Evolutionary conservation across 2,888 invertebrate species (phyloP).

Genomic region (Morpho helenor): DNA sequence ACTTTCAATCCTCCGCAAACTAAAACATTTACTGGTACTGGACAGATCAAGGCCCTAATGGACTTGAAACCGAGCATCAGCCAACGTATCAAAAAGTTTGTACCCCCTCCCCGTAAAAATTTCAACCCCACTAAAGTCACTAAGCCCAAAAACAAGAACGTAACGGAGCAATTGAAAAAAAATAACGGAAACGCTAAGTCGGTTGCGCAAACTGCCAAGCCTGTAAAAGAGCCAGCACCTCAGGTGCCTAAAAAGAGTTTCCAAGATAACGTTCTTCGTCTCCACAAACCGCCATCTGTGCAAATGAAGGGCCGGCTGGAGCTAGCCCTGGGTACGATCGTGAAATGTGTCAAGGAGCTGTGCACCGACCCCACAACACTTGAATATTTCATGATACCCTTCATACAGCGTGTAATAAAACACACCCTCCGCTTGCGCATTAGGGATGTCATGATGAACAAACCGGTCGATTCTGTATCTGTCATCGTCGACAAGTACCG

Average conservation of each 20-base stretch:
- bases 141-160: conserved; percentile 32
- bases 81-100: conserved; percentile 27
- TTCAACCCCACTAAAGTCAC: conserved; percentile 40
- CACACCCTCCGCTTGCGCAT: conserved; percentile 53
- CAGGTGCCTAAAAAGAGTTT: not conserved
- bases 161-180: conserved; percentile 7
- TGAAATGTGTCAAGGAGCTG: conserved; percentile 45
- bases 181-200: conserved; percentile 1
- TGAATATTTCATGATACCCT: conserved; percentile 23
- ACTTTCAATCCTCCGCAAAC: conserved; percentile 13
- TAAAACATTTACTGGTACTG: not conserved
- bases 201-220: conserved; percentile 10
- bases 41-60: conserved; percentile 16
- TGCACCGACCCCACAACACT: conserved; percentile 19
- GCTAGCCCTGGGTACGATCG: conserved; percentile 51
- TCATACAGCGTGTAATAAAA: conserved; percentile 44
- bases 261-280: conserved; percentile 32
- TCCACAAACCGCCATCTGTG: conserved; percentile 39
- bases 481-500: conserved; percentile 47
- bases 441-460: conserved; percentile 45
- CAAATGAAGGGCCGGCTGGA: conserved; percentile 57
- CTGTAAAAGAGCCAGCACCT: not conserved
- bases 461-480: conserved; percentile 37
- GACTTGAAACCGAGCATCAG: conserved; percentile 30
- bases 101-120: conserved; percentile 29